A percentile compares a stretch with the other conserved stretches of the same genome.
Conservation (phyloP, 2,888 invertebrate species). For the Spilarctia lutea region DNA sequence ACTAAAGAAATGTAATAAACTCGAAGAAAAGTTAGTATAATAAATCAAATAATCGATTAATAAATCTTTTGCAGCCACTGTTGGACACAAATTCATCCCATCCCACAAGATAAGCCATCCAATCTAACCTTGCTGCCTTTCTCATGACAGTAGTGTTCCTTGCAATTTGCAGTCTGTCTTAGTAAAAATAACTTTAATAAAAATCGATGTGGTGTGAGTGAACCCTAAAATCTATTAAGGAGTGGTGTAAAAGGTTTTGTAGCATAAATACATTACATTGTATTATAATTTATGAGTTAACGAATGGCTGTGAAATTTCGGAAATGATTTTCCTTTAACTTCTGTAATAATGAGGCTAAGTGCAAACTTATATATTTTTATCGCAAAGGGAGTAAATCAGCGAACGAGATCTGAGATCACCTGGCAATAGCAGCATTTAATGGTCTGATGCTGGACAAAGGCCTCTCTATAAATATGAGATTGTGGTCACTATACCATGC, state of each 20-base stretch:
- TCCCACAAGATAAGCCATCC: not conserved
- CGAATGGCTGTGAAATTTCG: not conserved
- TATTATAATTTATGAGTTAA: not conserved
- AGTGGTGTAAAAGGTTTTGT: not conserved
- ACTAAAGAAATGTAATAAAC: not conserved
- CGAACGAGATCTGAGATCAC: no score
- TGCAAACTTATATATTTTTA: not conserved
- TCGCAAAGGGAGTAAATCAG: not conserved
- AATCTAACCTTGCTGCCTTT: not conserved
- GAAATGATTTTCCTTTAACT: not conserved
- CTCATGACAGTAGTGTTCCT: not conserved
- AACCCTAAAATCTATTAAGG: not conserved
- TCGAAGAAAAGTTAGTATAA: not conserved
- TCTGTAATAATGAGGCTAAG: not conserved
- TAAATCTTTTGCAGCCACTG: not conserved
- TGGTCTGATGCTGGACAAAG: no score
- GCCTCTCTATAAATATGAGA: no score
- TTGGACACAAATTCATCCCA: not conserved
- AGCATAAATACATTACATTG: not conserved
- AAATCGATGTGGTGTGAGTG: not conserved
- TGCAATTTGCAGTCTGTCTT: not conserved
- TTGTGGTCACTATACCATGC: no score
- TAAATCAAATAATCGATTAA: not conserved
- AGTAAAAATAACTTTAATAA: not conserved
- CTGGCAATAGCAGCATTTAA: no score